Conservation (phyloP, 2,888 invertebrate species). For the Acheta domesticus region DNA sequence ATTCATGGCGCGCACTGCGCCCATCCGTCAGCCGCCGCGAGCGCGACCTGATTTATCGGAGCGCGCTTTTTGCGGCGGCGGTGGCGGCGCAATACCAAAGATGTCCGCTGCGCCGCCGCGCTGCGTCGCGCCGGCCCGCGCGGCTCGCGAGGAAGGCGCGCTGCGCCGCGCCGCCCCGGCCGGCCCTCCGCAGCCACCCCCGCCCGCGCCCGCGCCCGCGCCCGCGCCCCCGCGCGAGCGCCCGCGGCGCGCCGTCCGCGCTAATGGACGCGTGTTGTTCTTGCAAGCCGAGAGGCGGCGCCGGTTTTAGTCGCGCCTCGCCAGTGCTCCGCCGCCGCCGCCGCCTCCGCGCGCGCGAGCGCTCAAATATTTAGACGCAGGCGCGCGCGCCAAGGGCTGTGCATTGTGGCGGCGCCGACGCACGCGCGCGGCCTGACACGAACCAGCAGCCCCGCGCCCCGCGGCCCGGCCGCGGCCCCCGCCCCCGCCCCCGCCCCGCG, state of each 20-base stretch:
- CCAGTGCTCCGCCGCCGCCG: not conserved
- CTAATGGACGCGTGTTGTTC: constrained; percentile 8
- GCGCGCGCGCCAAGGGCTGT: not conserved
- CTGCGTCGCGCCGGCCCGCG: not conserved
- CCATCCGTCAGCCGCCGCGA: no score
- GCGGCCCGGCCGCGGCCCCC: not conserved
- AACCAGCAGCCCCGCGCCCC: not conserved
- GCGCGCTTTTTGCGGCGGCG: not conserved
- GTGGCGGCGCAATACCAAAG: not conserved
- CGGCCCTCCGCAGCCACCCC: no score
- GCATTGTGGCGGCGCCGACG: no score
- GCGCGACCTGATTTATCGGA: no score
- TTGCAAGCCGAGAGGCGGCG: not conserved
- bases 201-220: not conserved
- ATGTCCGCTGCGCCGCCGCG: not conserved
- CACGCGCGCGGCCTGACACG: not conserved
- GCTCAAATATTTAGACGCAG: constrained; percentile 3
- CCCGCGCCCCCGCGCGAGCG: not conserved
- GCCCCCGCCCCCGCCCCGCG: not conserved
- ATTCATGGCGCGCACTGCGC: no score
- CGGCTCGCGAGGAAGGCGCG: not conserved
- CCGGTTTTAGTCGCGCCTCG: constrained; percentile 8
- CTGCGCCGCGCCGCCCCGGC: no score
- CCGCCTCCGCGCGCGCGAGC: no score
- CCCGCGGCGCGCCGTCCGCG: not conserved